Percentiles rank a stretch among this genome's conserved stretches.
Evolutionary conservation across 1,140 invertebrate species (phyloP).

Genomic region (Reticulitermes speratus): DNA sequence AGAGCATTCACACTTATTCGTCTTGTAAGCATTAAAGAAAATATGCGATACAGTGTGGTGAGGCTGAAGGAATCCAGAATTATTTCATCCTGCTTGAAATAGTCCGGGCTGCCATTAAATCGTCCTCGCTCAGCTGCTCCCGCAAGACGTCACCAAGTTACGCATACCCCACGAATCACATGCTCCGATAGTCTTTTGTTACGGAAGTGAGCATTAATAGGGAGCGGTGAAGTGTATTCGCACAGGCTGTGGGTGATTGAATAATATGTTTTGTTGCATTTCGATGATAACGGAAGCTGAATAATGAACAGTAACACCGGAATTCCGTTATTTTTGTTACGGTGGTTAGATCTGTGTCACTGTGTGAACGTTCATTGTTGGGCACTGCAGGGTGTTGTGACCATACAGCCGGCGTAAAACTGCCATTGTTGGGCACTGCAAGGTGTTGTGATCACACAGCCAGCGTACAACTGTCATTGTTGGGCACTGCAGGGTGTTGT

Average conservation of each 20-base stretch:
- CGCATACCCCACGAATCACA: conserved; percentile 17
- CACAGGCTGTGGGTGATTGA: not conserved
- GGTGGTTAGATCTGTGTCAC: not conserved
- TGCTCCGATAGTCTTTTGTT: not conserved
- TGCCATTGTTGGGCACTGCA: no score
- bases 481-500: no score
- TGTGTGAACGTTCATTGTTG: not conserved
- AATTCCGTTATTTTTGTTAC: not conserved
- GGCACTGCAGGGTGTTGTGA: no score
- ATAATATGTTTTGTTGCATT: not conserved
- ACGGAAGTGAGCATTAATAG: not conserved
- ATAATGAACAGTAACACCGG: not conserved
- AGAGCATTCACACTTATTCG: no score
- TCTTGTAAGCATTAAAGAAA: no score
- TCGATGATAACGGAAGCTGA: not conserved
- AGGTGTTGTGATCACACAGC: no score
- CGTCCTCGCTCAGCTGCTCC: not conserved
- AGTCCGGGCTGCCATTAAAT: no score
- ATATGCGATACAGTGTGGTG: no score
- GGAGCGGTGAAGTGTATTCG: not conserved
- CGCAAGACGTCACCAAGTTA: not conserved
- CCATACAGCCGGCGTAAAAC: no score
- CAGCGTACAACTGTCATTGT: no score
- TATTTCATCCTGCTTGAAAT: no score
- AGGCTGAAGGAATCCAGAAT: no score